Evolutionary conservation across 2,113 vertebrate species (phyloP).

Genomic region (Falco punctatus): DNA sequence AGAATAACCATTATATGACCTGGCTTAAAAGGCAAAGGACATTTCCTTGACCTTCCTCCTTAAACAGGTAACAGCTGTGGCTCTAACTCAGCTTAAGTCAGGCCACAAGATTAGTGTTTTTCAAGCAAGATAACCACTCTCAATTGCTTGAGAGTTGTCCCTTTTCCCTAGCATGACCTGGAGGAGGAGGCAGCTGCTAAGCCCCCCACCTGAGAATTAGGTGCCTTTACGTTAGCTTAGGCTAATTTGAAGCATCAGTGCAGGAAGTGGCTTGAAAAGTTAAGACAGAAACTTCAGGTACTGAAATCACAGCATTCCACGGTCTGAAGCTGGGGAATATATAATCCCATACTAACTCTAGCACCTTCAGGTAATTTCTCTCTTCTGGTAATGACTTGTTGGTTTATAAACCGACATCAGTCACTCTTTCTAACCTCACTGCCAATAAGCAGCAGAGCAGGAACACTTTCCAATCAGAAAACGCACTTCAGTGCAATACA

Average conservation of each 20-base stretch:
- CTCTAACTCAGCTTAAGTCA: conserved; percentile 34
- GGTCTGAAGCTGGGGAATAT: neutral
- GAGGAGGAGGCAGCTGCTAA: neutral
- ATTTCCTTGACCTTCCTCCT: neutral
- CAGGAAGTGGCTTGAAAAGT: neutral
- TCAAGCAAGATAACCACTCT: neutral
- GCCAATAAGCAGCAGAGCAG: neutral
- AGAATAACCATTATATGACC: neutral
- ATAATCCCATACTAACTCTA: neutral
- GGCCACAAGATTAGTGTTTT: neutral
- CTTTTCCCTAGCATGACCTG: neutral
- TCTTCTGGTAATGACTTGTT: conserved; percentile 1
- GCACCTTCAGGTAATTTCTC: neutral
- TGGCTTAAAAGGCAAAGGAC: neutral
- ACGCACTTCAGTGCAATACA: neutral
- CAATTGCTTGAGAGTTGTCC: neutral
- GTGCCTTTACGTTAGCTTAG: neutral
- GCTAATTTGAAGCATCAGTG: neutral
- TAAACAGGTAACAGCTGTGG: conserved; percentile 27
- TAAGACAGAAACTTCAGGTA: neutral
- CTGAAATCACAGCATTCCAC: neutral
- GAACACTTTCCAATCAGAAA: neutral
- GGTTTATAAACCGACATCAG: neutral
- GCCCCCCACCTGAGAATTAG: neutral
- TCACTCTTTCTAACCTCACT: neutral